These are phyloP conservation scores for Temnopleurus reevesii DNA, from an alignment of 53 echinoderm and acorn worm genomes.

Conservation along the genomic window DNA sequence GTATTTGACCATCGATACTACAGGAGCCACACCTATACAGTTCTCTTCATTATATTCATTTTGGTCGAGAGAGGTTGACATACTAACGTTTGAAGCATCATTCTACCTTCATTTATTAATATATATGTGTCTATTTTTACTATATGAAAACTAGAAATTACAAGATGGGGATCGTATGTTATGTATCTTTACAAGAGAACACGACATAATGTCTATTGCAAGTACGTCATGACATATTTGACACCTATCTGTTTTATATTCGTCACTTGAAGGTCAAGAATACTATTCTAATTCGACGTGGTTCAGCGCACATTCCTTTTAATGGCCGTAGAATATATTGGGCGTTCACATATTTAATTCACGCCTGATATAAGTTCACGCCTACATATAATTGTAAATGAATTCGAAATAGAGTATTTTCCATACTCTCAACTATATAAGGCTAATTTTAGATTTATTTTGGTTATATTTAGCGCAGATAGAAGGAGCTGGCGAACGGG, in stretches of 20 bases:
- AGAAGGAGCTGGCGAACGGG: background rate
- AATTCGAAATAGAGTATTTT: too few relatives aligned
- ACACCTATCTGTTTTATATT: background rate
- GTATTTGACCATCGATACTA: background rate
- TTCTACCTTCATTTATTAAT: background rate
- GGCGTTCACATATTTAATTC: background rate
- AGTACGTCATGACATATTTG: background rate
- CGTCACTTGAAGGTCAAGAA: background rate
- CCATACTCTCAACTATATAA: background rate
- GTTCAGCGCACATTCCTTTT: background rate
- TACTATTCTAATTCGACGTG: background rate
- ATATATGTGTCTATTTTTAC: background rate
- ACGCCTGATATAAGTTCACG: background rate
- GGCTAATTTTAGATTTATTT: background rate
- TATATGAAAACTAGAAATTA: background rate
- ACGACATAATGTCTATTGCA: background rate
- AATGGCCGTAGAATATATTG: background rate
- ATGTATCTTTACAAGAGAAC: background rate
- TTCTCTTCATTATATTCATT: background rate
- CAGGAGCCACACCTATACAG: conserved; percentile 1
- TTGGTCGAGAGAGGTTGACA: background rate
- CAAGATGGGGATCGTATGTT: background rate
- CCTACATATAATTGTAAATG: background rate
- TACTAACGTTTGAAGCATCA: background rate
- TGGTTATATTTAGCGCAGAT: background rate